Percentiles rank a stretch among this genome's conserved stretches.
These are phyloP conservation scores for Agrochola circellaris DNA, from an alignment of 2,888 invertebrate genomes.

Conservation along the genomic window DNA sequence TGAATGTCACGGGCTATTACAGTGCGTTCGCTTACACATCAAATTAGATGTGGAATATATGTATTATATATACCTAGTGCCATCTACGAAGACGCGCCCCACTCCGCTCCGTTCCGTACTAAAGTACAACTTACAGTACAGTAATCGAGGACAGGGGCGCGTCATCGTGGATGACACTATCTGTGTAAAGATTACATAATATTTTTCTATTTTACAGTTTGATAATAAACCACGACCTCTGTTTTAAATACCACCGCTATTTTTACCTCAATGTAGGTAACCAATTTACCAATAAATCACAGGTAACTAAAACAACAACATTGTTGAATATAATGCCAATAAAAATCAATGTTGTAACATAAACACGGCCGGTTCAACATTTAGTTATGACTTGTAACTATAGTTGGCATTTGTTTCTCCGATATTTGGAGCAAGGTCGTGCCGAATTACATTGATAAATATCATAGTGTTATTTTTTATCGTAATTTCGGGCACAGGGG, in stretches of 20 bases:
- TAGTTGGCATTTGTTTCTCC: slow-evolving; percentile 74
- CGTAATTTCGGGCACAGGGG: slow-evolving; percentile 69
- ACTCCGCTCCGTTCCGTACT: too few relatives aligned
- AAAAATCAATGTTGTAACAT: slow-evolving; percentile 58
- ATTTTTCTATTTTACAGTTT: neutral
- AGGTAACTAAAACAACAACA: slow-evolving; percentile 34
- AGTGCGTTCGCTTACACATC: neutral
- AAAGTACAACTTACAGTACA: too few relatives aligned
- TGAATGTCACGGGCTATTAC: neutral
- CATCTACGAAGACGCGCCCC: too few relatives aligned
- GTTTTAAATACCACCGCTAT: neutral
- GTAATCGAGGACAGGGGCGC: too few relatives aligned
- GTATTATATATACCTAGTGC: too few relatives aligned
- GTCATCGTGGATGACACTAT: too few relatives aligned
- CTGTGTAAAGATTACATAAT: neutral
- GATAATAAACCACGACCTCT: neutral
- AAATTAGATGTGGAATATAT: neutral
- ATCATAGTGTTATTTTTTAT: slow-evolving; percentile 81
- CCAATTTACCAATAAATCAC: slow-evolving; percentile 19
- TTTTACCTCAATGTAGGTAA: neutral
- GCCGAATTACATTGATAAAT: slow-evolving; percentile 78
- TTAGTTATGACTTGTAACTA: slow-evolving; percentile 34
- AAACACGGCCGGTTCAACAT: slow-evolving; percentile 33
- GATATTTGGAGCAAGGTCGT: slow-evolving; percentile 81
- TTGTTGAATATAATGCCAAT: slow-evolving; percentile 40